Percentiles rank a stretch among this genome's conserved stretches.
phyloP scores from a whole-genome alignment of 1,140 invertebrate species.

The Nebria ingens region DNA sequence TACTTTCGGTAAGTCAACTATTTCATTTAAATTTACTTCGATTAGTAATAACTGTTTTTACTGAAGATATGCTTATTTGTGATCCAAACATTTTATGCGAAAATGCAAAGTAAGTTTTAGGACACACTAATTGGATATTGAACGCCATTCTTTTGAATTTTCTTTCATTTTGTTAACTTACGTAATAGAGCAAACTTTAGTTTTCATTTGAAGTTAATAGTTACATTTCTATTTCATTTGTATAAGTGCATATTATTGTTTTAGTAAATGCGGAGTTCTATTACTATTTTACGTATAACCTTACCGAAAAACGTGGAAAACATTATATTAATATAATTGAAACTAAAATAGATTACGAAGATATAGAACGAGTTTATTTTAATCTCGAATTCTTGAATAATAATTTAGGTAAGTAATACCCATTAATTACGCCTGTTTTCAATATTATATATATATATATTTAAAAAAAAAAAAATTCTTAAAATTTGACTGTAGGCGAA shows the following conservation, averaged over 20 bases:
- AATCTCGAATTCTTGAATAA: background rate
- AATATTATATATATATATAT: background rate
- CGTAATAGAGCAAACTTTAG: too few species aligned
- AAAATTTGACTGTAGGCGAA: conserved; percentile 27
- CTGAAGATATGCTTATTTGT: too few species aligned
- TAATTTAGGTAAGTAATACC: background rate
- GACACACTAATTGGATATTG: too few species aligned
- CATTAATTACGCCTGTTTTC: background rate
- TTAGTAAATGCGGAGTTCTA: background rate
- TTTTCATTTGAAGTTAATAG: too few species aligned
- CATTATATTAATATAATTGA: background rate
- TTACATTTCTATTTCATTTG: too few species aligned
- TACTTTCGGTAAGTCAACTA: background rate
- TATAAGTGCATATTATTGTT: too few species aligned
- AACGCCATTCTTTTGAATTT: too few species aligned
- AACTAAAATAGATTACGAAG: background rate
- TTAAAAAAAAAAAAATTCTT: background rate
- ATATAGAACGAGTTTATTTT: background rate
- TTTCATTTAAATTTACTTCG: too few species aligned
- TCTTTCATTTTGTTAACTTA: too few species aligned
- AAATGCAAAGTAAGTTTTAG: too few species aligned
- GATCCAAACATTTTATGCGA: too few species aligned
- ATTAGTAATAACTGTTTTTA: too few species aligned
- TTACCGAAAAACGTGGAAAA: background rate
- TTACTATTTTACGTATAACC: background rate